These are phyloP conservation scores for Percopsis transmontana DNA, from an alignment of 2,113 vertebrate genomes.

Conservation along the genomic window DNA sequence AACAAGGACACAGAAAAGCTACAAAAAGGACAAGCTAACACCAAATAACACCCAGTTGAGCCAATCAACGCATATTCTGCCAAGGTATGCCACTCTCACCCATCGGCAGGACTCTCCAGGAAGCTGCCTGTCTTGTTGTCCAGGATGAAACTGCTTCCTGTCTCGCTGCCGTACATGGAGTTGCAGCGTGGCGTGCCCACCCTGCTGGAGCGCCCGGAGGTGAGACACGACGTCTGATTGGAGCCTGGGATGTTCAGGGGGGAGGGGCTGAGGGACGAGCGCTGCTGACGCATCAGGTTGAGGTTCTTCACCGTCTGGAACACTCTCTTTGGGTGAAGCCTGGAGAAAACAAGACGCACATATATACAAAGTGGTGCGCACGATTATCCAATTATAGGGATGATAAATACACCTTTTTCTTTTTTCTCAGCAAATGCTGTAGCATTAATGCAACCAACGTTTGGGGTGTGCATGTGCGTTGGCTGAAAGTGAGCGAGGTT, in stretches of 20 bases:
- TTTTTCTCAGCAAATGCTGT: not conserved
- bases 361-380: not conserved
- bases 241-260: constrained; percentile 98
- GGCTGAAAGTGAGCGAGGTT: not conserved
- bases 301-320: constrained; percentile 94
- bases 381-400: too few relatives aligned
- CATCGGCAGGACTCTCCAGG: constrained; percentile 80
- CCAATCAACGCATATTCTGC: not conserved
- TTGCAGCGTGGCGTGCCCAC: constrained; percentile 90
- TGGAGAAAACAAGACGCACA: constrained; percentile 56
- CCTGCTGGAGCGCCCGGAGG: constrained; percentile 91
- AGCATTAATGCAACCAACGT: not conserved
- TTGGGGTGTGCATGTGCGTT: not conserved
- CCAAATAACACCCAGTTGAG: not conserved
- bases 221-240: constrained; percentile 93
- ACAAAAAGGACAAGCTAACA: not conserved
- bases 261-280: constrained; percentile 83
- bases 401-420: too few relatives aligned
- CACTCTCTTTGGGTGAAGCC: constrained; percentile 90
- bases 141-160: constrained; percentile 77
- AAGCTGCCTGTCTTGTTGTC: constrained; percentile 92
- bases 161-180: constrained; percentile 86
- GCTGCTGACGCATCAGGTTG: constrained; percentile 92
- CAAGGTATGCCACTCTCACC: constrained; percentile 70
- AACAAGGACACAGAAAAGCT: not conserved